Evolutionary conservation across 2,113 vertebrate species (phyloP), one percentile per base, ranked within the genome.

Genomic region (Monarcha castaneiventris): DNA sequence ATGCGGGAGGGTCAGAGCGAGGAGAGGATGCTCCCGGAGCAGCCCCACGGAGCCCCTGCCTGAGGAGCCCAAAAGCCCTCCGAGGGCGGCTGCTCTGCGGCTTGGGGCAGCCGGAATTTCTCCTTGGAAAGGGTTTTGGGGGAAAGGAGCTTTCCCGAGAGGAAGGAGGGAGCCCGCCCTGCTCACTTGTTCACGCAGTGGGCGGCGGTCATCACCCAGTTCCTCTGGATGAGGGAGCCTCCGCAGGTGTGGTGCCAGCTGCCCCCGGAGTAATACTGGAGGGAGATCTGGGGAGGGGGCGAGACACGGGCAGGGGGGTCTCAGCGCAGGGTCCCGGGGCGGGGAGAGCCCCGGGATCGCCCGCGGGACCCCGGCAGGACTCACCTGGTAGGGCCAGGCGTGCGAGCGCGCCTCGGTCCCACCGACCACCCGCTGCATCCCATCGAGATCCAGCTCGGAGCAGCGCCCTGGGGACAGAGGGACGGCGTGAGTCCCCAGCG

Each of bases 311-410:
- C 48, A 25, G n/a, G n/a, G 55, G 7, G 56, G 41, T 25, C 26
- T 77, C 1, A 77, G 62, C 37, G 72, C 52, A 1, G 61, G 72
- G 1, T 15, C 3, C 7, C 62, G 84, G 62, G 30, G 44, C 26
- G 3, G 2, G 52, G 7, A 27, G 44, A 59, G 44, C 62, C 37
- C 37, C 72, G 14, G 44, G 3, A 4, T 1, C 0, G 71, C 20
- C 25, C 30, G 20, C 0, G 71, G 29, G 18, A n/a, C 1, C 9
- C 6, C 30, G 61, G 61, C 71, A 13, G 55, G 41, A 87, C 82
- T 66, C 97, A 99, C 99, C 99, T 99, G 99, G 96, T 98, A 98
- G n/a, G 98, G 98, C 99, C 99, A 99, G 30, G 98, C 82, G 84
- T 99, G 97, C 7, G 84, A 90, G 6, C 4, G 30, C 11, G 97